A percentile compares a stretch with the other conserved stretches of the same genome.
Evolutionary conservation across 2,113 vertebrate species (phyloP).

Genomic region (Neoarius graeffei): DNA sequence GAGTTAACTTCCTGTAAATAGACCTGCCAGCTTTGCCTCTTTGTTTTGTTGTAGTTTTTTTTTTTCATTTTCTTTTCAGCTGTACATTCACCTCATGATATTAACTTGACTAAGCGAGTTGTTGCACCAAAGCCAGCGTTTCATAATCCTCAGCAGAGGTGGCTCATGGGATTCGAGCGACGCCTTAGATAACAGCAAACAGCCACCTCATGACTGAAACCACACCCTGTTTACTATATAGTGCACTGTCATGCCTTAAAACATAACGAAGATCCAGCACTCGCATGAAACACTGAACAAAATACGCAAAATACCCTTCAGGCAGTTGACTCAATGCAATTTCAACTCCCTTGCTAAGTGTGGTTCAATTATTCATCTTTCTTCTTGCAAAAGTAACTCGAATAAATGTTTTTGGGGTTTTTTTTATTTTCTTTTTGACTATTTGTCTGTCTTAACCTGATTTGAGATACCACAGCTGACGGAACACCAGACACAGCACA

Average conservation of each 20-base stretch:
- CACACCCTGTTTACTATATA: slow-evolving; percentile 25
- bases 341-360: not conserved
- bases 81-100: not conserved
- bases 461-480: no score
- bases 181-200: slow-evolving; percentile 32
- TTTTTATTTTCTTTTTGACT: not conserved
- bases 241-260: not conserved
- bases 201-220: slow-evolving; percentile 15
- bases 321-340: not conserved
- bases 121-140: not conserved
- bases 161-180: slow-evolving; percentile 14
- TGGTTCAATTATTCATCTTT: not conserved
- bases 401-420: not conserved
- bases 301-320: not conserved
- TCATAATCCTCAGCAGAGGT: slow-evolving; percentile 4
- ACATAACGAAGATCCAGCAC: not conserved
- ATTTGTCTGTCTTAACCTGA: not conserved
- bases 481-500: not conserved
- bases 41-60: not conserved
- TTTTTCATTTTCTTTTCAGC: not conserved
- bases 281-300: not conserved
- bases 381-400: not conserved
- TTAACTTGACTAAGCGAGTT: not conserved
- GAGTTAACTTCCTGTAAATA: not conserved
- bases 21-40: not conserved